Conservation (phyloP, 2,888 invertebrate genomes). For the Platycnemis pennipes region DNA sequence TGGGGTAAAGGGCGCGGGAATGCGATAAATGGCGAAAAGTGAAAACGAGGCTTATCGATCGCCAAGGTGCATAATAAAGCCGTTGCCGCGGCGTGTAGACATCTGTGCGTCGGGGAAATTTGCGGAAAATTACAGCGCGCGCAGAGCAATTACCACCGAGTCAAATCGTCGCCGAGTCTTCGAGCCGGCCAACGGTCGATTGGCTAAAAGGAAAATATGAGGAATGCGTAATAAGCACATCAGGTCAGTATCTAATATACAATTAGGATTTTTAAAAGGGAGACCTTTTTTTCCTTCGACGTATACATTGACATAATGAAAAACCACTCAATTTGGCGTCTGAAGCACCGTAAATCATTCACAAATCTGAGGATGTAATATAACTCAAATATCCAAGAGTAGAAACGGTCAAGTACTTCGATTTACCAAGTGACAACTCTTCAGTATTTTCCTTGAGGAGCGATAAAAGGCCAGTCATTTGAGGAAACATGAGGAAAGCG, state of each 20-base stretch:
- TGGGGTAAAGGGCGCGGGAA: not conserved
- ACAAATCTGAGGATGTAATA: no score
- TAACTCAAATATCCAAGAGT: no score
- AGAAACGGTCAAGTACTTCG: no score
- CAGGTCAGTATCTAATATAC: not conserved
- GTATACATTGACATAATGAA: no score
- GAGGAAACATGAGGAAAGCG: no score
- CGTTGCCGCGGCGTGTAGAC: conserved; percentile 11
- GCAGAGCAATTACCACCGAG: not conserved
- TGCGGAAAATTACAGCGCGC: not conserved
- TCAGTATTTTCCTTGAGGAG: no score
- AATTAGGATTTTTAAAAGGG: not conserved
- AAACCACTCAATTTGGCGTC: no score
- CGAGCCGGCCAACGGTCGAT: not conserved
- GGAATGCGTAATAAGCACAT: not conserved
- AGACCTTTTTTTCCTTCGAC: no score
- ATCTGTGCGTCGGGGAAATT: not conserved
- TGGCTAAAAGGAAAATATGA: not conserved
- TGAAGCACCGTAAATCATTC: no score
- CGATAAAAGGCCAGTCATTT: no score
- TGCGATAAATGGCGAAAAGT: conserved; percentile 43
- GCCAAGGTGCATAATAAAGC: not conserved
- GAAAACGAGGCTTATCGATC: conserved; percentile 53
- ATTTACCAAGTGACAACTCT: no score
- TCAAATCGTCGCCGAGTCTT: not conserved